Base-by-base conservation (phyloP, 1,140 invertebrate species). In the Geopemphigus sp. region DNA sequence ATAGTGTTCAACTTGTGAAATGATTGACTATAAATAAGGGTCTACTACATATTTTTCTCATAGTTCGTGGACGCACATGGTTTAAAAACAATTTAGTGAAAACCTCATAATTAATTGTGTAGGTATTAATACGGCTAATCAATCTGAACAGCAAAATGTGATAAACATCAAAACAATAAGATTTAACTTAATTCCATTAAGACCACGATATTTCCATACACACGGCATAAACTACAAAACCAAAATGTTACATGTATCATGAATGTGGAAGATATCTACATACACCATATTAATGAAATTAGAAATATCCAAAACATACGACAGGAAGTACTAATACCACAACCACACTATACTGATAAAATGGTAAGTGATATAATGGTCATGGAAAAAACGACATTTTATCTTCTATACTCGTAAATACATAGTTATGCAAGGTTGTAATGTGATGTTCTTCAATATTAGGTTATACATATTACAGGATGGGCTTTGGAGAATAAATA, bases 231-330 rank as follows among this genome's bases (percentile, higher is more conserved):
- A 63, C 17, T n/a, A 63, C 61, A 63, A 61, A 61, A 61, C 29
- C 61, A 63, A 32, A 63, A 63, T 63, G 61, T 19, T 32, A 66
- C 39, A 39, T 39, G 5, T 66, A 54, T 50, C 47, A 50, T 12
- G 14, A 39, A 4, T 39, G 32, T 39, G 32, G 8, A 39, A 39
- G 32, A 39, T 39, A 39, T 39, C 3, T 39, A 39, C 32, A 39
- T 39, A 39, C 32, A 39, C 32, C 32, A 39, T 39, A 39, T 39
- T 39, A 39, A 22, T n/a, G 63, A 39, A 66, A 66, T 39, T 66
- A 66, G 63, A 66, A 64, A 66, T 66, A 39, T 66, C n/a, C 63
- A 66, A 45, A 66, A 66, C 63, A 66, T 66, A 66, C 63, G 63
- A 66, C 63, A 66, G 63, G 63, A 66, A 66, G 14, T 66, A 66